A percentile compares a stretch with the other conserved stretches of the same genome.
phyloP scores from a whole-genome alignment of 2,113 vertebrate species.

The Montifringilla adamsi region DNA sequence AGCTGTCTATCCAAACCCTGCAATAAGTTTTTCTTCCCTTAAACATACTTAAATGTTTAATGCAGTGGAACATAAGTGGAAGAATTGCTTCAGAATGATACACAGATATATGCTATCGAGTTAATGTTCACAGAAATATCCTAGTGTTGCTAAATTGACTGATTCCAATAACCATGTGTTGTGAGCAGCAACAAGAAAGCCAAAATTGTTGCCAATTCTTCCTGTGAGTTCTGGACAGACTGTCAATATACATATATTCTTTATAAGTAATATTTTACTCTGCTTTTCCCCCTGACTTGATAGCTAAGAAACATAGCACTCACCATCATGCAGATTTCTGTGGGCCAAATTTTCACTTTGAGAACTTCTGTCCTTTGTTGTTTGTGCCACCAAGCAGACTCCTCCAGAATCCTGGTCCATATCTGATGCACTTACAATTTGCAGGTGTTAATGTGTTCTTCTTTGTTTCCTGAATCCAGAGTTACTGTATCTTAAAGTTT shows the following conservation, averaged over 20 bases:
- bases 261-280: background rate
- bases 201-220: background rate
- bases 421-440: background rate
- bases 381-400: background rate
- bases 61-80: background rate
- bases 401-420: background rate
- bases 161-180: rapidly evolving
- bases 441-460: background rate
- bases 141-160: background rate
- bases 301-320: background rate
- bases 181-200: background rate
- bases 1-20: background rate
- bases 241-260: background rate
- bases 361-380: background rate
- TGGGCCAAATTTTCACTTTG: background rate
- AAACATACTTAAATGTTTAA: background rate
- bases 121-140: background rate
- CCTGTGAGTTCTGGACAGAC: background rate
- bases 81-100: background rate
- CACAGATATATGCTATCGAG: background rate
- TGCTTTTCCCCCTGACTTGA: background rate
- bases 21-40: background rate
- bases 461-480: background rate
- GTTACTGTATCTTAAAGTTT: background rate
- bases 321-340: background rate